A percentile compares a stretch with the other conserved stretches of the same genome.
These are phyloP conservation scores for Xiphias gladius DNA, from an alignment of 2,113 vertebrate genomes.

Conservation along the genomic window DNA sequence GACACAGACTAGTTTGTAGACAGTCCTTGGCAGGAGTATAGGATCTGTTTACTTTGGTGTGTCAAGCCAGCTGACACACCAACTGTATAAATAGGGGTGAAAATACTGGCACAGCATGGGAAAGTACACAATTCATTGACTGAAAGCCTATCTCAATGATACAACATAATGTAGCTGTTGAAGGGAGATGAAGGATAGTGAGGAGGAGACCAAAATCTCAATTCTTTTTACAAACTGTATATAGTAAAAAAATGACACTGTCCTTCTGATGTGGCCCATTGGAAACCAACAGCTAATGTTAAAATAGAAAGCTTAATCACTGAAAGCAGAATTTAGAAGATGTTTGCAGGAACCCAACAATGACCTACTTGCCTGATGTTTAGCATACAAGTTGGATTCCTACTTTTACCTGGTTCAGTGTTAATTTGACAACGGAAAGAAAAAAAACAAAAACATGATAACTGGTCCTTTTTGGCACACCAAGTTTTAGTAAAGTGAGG, in stretches of 20 bases:
- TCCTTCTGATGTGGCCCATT: neutral
- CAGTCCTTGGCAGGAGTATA: slow-evolving; percentile 30
- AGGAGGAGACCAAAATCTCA: neutral
- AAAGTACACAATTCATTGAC: slow-evolving; percentile 15
- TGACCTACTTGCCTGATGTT: neutral
- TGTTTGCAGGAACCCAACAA: neutral
- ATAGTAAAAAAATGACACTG: neutral
- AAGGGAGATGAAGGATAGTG: neutral
- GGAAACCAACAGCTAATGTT: neutral
- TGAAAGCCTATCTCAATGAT: neutral
- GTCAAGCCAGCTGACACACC: slow-evolving; percentile 38
- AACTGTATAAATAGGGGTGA: slow-evolving; percentile 61
- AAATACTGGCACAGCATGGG: slow-evolving; percentile 35
- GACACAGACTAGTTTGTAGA: neutral
- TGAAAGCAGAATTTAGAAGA: neutral
- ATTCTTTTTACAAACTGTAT: neutral
- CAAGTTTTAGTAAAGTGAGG: too few relatives aligned
- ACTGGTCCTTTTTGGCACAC: neutral
- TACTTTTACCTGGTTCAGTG: neutral
- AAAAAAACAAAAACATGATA: too few relatives aligned
- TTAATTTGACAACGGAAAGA: neutral
- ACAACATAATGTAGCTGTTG: neutral
- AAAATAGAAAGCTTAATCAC: neutral
- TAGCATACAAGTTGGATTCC: neutral
- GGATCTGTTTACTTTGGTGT: slow-evolving; percentile 39